These are phyloP conservation scores for Onychorhynchus coronatus DNA, from an alignment of 2,113 vertebrate genomes.

Conservation along the genomic window DNA sequence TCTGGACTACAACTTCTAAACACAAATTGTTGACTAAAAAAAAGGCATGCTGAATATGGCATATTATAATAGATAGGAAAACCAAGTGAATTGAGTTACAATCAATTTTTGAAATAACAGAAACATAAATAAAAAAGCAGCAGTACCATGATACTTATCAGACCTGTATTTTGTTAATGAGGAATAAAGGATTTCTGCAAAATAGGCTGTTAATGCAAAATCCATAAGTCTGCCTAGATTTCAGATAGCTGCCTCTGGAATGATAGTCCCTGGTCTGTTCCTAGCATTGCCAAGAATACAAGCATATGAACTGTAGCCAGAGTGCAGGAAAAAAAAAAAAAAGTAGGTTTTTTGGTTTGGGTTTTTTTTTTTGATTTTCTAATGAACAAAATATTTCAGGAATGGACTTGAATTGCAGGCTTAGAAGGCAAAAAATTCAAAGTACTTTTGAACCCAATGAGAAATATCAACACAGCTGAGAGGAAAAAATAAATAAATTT, in stretches of 20 bases:
- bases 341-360: background rate
- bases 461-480: rapidly evolving
- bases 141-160: background rate
- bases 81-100: background rate
- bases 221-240: slow-evolving; percentile 16
- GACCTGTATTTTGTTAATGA: slow-evolving; percentile 52
- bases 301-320: background rate
- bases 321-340: background rate
- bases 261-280: background rate
- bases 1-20: slow-evolving; percentile 3
- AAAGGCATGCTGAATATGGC: background rate
- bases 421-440: background rate
- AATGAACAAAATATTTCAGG: background rate
- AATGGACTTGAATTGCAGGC: background rate
- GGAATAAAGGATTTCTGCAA: slow-evolving; percentile 52
- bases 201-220: slow-evolving; percentile 62
- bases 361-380: background rate
- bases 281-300: background rate
- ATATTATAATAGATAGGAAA: slow-evolving; percentile 5
- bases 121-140: slow-evolving; percentile 36
- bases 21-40: slow-evolving; percentile 12
- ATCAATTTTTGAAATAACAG: slow-evolving; percentile 44
- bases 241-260: slow-evolving; percentile 27
- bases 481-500: background rate
- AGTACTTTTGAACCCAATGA: background rate